phyloP scores from a whole-genome alignment of 2,888 invertebrate species.

The Lymantria monacha region DNA sequence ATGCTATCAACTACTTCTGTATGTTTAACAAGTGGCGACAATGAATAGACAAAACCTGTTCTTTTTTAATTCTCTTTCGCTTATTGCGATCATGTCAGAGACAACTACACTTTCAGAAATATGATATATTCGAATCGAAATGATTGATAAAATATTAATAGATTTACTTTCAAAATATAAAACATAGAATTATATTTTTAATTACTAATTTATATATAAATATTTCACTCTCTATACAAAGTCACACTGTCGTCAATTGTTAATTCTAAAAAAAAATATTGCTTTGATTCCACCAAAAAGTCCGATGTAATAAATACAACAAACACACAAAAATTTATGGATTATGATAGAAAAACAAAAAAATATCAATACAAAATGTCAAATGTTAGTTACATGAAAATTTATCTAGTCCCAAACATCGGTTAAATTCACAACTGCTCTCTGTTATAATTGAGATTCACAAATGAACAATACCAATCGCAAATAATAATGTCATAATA shows the following conservation, averaged over 20 bases:
- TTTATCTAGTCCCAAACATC: constrained; percentile 21
- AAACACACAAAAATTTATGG: constrained; percentile 20
- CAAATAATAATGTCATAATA: constrained; percentile 21
- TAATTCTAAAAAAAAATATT: constrained; percentile 9
- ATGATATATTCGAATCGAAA: no score
- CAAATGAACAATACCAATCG: constrained; percentile 30
- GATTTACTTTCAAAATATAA: not conserved
- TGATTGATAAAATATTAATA: not conserved
- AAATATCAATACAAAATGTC: constrained; percentile 22
- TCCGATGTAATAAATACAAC: constrained; percentile 25
- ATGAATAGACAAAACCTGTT: not conserved
- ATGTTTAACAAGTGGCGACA: not conserved
- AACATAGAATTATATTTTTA: not conserved
- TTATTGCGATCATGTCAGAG: no score
- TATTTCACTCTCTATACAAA: not conserved
- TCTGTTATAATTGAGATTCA: constrained; percentile 33
- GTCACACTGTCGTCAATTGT: constrained; percentile 5
- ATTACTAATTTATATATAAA: not conserved
- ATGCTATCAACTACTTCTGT: not conserved
- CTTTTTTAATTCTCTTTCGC: no score
- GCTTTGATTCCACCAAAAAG: constrained; percentile 13
- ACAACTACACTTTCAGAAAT: no score
- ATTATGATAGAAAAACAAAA: constrained; percentile 18
- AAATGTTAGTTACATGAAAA: constrained; percentile 32
- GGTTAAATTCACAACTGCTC: constrained; percentile 19